Conservation (phyloP, 2,888 invertebrate species). For the Heliconius ethilla region DNA sequence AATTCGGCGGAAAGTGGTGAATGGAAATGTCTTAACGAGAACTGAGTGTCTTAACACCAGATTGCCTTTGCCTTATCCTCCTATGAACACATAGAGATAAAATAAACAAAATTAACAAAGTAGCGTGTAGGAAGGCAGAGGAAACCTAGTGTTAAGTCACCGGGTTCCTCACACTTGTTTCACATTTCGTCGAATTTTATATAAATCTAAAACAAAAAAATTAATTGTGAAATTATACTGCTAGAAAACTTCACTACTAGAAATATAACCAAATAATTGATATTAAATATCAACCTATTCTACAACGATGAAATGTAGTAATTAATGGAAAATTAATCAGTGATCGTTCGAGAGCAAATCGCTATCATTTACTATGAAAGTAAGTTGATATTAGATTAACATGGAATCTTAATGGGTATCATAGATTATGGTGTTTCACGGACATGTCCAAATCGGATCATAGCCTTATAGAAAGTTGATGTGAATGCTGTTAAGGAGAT, state of each 20-base stretch:
- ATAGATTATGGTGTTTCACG: slow-evolving; percentile 24
- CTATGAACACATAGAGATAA: background rate
- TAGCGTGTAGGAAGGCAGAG: too few relatives aligned
- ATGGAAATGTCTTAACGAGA: too few relatives aligned
- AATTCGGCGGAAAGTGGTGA: too few relatives aligned
- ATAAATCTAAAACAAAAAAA: too few relatives aligned
- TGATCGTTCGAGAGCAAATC: slow-evolving; percentile 34
- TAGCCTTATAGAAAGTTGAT: slow-evolving; percentile 27
- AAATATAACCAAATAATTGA: slow-evolving; percentile 24
- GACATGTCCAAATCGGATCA: slow-evolving; percentile 28
- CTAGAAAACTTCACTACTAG: background rate
- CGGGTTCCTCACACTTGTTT: too few relatives aligned
- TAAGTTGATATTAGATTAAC: slow-evolving; percentile 38
- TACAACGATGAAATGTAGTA: slow-evolving; percentile 33
- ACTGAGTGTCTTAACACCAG: too few relatives aligned
- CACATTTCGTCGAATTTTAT: too few relatives aligned
- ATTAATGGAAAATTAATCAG: slow-evolving; percentile 37
- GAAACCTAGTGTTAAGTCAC: too few relatives aligned
- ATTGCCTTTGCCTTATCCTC: too few relatives aligned
- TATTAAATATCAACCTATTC: slow-evolving; percentile 28
- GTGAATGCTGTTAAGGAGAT: slow-evolving; percentile 13
- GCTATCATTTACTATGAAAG: slow-evolving; percentile 38
- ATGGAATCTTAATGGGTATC: slow-evolving; percentile 28
- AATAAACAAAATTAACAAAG: too few relatives aligned
- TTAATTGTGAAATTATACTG: too few relatives aligned